Percentiles rank a stretch among this genome's conserved stretches.
Evolutionary conservation across 2,888 invertebrate genomes (phyloP).

Genomic region (Scaptodrosophila latifasciaeformis): DNA sequence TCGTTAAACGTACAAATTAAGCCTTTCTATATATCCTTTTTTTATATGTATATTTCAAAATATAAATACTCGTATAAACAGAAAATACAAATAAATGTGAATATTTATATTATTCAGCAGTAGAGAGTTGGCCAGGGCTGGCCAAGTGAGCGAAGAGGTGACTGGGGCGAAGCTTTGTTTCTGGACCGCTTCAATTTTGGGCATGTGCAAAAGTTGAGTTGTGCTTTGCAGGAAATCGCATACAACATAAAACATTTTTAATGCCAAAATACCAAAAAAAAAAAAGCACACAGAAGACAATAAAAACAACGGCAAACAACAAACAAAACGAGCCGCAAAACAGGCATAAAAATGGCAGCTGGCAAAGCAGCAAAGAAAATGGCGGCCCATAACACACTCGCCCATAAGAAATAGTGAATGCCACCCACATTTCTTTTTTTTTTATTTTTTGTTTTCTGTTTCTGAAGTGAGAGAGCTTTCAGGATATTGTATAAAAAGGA

Average conservation of each 20-base stretch:
- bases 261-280: conserved; percentile 53
- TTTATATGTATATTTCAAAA: conserved; percentile 32
- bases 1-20: conserved; percentile 56
- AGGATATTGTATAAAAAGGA: conserved; percentile 68
- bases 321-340: conserved; percentile 41
- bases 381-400: conserved; percentile 45
- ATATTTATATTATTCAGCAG: too few relatives aligned
- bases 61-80: conserved; percentile 7
- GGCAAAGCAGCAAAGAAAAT: conserved; percentile 64
- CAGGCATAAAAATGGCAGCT: conserved; percentile 65
- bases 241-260: conserved; percentile 70
- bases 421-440: too few relatives aligned
- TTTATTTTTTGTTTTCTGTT: too few relatives aligned
- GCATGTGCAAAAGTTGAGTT: conserved; percentile 67
- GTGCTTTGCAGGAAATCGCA: conserved; percentile 66
- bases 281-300: conserved; percentile 23
- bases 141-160: too few relatives aligned
- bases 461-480: conserved; percentile 33
- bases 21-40: conserved; percentile 66
- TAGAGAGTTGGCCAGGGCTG: too few relatives aligned
- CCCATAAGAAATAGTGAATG: too few relatives aligned
- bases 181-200: too few relatives aligned
- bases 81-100: too few relatives aligned
- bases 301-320: conserved; percentile 11
- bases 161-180: too few relatives aligned